Percentiles rank a stretch among this genome's conserved stretches.
Conservation (phyloP, 92 coral and sea anemone species). For the Siderastrea radians region DNA sequence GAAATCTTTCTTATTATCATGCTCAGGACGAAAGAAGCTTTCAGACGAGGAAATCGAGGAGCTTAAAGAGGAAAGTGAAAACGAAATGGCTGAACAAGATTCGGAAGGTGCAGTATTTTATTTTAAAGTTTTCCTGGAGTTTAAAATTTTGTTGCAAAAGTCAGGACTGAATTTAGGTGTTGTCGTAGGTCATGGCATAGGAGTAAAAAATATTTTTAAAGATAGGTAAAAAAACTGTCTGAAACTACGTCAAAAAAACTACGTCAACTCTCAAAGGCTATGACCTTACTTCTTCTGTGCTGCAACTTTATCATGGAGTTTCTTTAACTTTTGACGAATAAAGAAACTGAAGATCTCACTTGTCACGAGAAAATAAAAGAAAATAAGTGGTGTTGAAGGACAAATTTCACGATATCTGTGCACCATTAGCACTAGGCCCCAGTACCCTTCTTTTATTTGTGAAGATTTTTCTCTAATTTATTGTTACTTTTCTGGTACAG, state of each 20-base stretch:
- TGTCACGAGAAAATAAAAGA: not conserved
- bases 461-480: too few relatives aligned
- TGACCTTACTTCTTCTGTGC: too few relatives aligned
- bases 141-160: too few relatives aligned
- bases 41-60: constrained; percentile 70
- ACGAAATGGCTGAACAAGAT: constrained; percentile 35
- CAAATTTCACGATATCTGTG: too few relatives aligned
- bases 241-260: too few relatives aligned
- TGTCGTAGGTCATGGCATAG: not conserved
- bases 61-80: constrained; percentile 43
- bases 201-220: not conserved
- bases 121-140: not conserved
- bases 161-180: too few relatives aligned
- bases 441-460: too few relatives aligned
- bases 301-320: too few relatives aligned
- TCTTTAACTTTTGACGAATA: too few relatives aligned
- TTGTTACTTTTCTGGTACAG: constrained; percentile 14
- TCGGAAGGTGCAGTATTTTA: constrained; percentile 15
- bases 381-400: not conserved
- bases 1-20: too few relatives aligned
- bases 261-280: too few relatives aligned
- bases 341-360: not conserved
- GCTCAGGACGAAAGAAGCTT: constrained; percentile 58
- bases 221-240: not conserved
- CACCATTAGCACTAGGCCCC: too few relatives aligned